Conservation (phyloP, 2,888 invertebrate genomes). For the Caenorhabditis afra region DNA sequence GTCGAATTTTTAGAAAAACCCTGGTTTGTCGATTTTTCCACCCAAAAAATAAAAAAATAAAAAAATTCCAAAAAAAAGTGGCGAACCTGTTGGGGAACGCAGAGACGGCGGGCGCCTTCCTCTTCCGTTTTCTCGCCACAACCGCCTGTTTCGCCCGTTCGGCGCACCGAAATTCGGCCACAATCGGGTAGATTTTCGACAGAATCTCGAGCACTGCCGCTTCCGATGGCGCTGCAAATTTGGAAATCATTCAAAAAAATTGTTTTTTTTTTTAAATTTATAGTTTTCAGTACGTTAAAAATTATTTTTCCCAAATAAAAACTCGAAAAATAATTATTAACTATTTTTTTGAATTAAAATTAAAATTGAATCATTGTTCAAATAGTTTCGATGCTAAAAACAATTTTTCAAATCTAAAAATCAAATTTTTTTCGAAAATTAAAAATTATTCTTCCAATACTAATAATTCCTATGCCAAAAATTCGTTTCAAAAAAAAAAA, state of each 20-base stretch:
- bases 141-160: conserved; percentile 19
- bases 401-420: neutral
- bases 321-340: too few relatives aligned
- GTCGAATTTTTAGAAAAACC: too few relatives aligned
- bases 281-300: neutral
- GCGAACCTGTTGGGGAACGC: conserved; percentile 8
- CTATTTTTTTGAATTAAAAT: too few relatives aligned
- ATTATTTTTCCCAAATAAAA: too few relatives aligned
- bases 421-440: neutral
- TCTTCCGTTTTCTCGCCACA: conserved; percentile 40
- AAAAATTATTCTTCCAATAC: too few relatives aligned
- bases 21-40: too few relatives aligned
- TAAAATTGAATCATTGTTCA: too few relatives aligned
- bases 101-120: conserved; percentile 36
- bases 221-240: conserved; percentile 72
- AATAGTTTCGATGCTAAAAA: too few relatives aligned
- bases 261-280: conserved; percentile 3
- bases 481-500: too few relatives aligned
- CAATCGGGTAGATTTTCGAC: conserved; percentile 74
- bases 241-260: neutral
- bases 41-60: neutral
- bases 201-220: conserved; percentile 68
- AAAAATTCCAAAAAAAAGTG: neutral
- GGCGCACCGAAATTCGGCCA: conserved; percentile 71
- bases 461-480: too few relatives aligned